Percentiles rank a stretch among this genome's conserved stretches.
These are phyloP conservation scores for Apamea crenata DNA, from an alignment of 2,888 invertebrate species.

Conservation along the genomic window DNA sequence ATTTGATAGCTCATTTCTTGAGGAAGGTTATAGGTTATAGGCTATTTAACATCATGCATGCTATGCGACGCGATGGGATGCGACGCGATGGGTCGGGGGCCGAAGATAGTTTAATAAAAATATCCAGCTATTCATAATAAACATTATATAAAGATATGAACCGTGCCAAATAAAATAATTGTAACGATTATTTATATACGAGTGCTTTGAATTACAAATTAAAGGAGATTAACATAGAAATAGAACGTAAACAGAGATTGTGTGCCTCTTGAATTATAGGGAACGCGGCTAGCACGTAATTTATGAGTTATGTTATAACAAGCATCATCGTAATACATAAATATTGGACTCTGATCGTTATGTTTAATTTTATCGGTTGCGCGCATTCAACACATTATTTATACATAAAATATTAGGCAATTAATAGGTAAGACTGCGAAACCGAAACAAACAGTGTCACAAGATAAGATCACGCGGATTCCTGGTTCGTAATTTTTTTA, in stretches of 20 bases:
- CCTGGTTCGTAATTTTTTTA: neutral
- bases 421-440: neutral
- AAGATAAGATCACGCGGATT: constrained; percentile 16
- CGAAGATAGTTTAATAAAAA: neutral
- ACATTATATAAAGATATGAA: constrained; percentile 18
- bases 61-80: no score
- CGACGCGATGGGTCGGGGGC: neutral
- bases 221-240: constrained; percentile 41
- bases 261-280: constrained; percentile 39
- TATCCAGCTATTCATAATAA: constrained; percentile 20
- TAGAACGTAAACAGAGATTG: constrained; percentile 45
- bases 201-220: constrained; percentile 41
- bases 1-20: neutral
- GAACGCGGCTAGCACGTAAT: constrained; percentile 16
- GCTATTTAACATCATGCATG: neutral
- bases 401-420: neutral
- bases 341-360: neutral
- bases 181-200: constrained; percentile 60
- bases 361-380: constrained; percentile 9
- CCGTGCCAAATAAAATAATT: constrained; percentile 70
- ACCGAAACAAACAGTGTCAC: constrained; percentile 21
- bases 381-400: constrained; percentile 11
- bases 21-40: neutral
- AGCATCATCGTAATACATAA: constrained; percentile 14
- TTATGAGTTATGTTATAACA: constrained; percentile 34